Evolutionary conservation across 1,140 invertebrate genomes (phyloP).

Genomic region (Drosophila navojoa): DNA sequence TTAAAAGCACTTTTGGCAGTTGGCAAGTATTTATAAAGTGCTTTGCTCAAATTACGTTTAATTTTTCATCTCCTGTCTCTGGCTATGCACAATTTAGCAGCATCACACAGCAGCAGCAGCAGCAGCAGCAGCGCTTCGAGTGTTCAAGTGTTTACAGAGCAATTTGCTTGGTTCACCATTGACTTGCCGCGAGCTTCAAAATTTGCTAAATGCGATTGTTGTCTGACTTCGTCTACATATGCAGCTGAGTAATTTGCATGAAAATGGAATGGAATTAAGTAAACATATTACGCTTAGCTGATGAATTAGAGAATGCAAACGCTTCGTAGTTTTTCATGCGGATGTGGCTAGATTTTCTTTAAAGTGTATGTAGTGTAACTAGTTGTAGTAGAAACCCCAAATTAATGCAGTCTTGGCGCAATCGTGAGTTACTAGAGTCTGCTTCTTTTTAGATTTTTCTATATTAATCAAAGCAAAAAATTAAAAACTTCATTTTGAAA

Average conservation of each 20-base stretch:
- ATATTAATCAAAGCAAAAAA: too few species aligned
- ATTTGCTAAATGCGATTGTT: slow-evolving; percentile 35
- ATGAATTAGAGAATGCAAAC: background rate
- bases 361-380: too few species aligned
- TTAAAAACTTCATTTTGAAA: too few species aligned
- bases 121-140: slow-evolving; percentile 6
- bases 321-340: too few species aligned
- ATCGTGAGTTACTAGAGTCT: too few species aligned
- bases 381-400: too few species aligned
- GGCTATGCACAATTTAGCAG: slow-evolving; percentile 71
- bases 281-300: slow-evolving; percentile 16
- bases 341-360: too few species aligned
- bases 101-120: slow-evolving; percentile 6
- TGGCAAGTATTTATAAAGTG: slow-evolving; percentile 70
- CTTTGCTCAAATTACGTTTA: slow-evolving; percentile 61
- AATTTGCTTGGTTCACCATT: slow-evolving; percentile 58
- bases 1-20: slow-evolving; percentile 59
- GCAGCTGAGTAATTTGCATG: slow-evolving; percentile 23
- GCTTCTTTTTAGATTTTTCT: too few species aligned
- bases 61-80: slow-evolving; percentile 63
- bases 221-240: background rate
- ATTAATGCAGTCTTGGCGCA: too few species aligned
- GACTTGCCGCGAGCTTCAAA: slow-evolving; percentile 19
- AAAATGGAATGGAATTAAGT: slow-evolving; percentile 15
- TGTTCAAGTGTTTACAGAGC: slow-evolving; percentile 60